Evolutionary conservation across 1,140 invertebrate genomes (phyloP).

Genomic region (Papilio aristodemus): DNA sequence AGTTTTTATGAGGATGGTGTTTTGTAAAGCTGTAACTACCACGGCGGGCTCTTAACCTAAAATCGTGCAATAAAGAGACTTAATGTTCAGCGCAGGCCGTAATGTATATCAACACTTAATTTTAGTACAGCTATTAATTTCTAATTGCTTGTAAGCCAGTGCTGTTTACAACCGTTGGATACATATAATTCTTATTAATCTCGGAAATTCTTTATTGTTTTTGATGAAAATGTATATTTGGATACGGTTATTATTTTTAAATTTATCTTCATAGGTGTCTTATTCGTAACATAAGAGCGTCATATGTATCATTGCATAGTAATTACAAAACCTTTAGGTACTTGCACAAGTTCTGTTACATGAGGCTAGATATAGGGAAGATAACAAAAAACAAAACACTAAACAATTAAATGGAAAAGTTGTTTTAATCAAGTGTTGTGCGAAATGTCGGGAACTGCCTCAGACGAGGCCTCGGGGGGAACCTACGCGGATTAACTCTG

Average conservation of each 20-base stretch:
- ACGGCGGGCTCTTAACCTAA: not conserved
- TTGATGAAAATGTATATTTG: no score
- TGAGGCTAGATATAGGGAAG: no score
- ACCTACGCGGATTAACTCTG: slow-evolving; percentile 5
- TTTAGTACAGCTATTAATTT: not conserved
- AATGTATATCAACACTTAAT: not conserved
- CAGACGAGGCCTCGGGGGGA: not conserved
- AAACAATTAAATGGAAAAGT: not conserved
- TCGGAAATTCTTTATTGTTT: no score
- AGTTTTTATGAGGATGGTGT: no score
- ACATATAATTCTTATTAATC: not conserved
- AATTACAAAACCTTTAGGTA: no score
- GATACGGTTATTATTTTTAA: no score
- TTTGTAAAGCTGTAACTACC: no score
- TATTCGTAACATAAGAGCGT: no score
- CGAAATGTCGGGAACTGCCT: not conserved
- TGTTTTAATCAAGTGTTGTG: not conserved
- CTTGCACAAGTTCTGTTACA: no score
- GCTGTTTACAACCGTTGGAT: not conserved
- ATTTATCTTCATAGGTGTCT: no score
- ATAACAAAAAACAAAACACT: not conserved
- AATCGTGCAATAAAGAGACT: not conserved
- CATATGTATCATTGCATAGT: no score
- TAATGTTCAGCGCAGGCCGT: not conserved
- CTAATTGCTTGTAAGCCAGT: not conserved